Evolutionary conservation across 1,140 invertebrate species (phyloP), one percentile per base, ranked within the genome.

Genomic region (Zaprionus vittiger): DNA sequence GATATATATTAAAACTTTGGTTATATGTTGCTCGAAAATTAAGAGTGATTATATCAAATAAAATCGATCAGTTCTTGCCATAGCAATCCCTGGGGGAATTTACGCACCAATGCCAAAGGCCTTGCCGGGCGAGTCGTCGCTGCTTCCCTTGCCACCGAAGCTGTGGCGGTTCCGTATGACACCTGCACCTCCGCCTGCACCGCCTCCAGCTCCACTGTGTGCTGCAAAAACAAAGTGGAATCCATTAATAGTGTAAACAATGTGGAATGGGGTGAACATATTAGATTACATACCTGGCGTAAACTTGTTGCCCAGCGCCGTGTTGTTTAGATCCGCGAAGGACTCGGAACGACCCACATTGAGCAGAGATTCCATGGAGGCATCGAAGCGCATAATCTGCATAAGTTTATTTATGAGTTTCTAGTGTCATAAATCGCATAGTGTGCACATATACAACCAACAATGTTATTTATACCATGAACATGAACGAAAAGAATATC

Each of bases 101-200:
- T 79, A 94, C 96, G 94, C 95, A 97, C 96, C 96, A 70, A 97
- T 95, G 93, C 96, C 96, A 92, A 97, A 97, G 28, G 96, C 95
- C 93, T 97, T 97, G 12, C 59, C 93, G 0, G 92, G 85, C 0
- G 92, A 91, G 49, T 93, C 92, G 59, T 93, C 92, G 55, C 81
- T 81, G 69, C 81, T 87, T 15, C 91, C 82, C 64, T 93, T 93
- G 44, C 92, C 92, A 2, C 91, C 91, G 56, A 93, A 93, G 49
- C 92, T 92, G 41, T 93, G 92, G 24, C 92, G 91, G 73, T 79
- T 87, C 15, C 92, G 81, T 55, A 90, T 82, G 26, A 84, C 77
- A 20, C 79, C 82, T 38, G 68, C 63, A 12, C 28, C 34, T n/a
- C 57, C 55, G 4, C 22, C 70, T 34, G 77, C 81, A 1, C 55